Evolutionary conservation across 2,113 vertebrate species (phyloP).

Genomic region (Chauna torquata): DNA sequence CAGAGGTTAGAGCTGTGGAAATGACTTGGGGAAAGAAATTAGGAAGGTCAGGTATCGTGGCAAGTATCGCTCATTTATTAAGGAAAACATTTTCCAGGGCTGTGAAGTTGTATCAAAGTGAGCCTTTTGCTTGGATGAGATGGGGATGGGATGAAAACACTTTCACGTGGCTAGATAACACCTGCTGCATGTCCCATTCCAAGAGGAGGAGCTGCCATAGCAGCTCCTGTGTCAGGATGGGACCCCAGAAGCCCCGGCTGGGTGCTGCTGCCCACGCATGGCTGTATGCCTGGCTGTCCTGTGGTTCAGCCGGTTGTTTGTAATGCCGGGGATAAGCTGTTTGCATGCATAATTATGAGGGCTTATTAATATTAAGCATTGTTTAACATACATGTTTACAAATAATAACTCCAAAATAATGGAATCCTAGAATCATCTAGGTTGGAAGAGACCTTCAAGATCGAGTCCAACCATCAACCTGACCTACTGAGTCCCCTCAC

Average conservation of each 20-base stretch:
- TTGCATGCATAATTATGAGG: neutral
- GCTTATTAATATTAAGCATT: neutral
- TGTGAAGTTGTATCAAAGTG: neutral
- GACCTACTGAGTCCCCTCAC: neutral
- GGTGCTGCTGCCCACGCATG: neutral
- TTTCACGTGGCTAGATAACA: neutral
- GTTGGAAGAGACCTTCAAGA: neutral
- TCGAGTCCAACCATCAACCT: neutral
- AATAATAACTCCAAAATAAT: neutral
- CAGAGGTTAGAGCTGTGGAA: neutral
- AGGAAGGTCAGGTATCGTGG: rapidly evolving
- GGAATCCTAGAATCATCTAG: no score
- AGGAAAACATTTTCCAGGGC: neutral
- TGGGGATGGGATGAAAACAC: neutral
- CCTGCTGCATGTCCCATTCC: neutral
- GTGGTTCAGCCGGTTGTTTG: neutral
- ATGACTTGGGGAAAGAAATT: neutral
- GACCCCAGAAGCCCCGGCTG: neutral
- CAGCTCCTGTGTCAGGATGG: rapidly evolving
- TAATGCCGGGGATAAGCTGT: neutral
- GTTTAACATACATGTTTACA: neutral
- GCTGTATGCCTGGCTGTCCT: rapidly evolving
- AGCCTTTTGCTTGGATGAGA: neutral
- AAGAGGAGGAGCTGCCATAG: neutral
- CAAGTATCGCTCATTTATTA: neutral